These are phyloP conservation scores for Clunio marinus DNA, from an alignment of 2,888 invertebrate genomes.

Conservation along the genomic window DNA sequence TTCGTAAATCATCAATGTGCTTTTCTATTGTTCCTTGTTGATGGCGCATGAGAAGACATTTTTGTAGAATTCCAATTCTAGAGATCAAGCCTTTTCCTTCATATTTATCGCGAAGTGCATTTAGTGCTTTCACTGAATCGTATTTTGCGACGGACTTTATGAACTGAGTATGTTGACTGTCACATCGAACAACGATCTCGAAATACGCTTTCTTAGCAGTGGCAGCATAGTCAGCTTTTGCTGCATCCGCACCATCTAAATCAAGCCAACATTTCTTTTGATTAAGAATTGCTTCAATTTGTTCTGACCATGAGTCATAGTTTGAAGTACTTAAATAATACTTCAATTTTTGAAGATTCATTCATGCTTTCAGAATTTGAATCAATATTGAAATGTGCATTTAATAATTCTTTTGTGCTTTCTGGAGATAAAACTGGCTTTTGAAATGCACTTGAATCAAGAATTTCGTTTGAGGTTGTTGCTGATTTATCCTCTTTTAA, in stretches of 20 bases:
- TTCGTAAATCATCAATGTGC: neutral
- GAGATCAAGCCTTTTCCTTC: neutral
- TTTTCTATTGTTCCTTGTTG: neutral
- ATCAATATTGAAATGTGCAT: too few species aligned
- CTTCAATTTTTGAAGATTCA: too few species aligned
- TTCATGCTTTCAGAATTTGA: too few species aligned
- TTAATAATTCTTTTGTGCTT: too few species aligned
- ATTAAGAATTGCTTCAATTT: neutral
- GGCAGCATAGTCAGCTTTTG: neutral
- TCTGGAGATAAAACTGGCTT: too few species aligned
- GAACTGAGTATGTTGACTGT: neutral
- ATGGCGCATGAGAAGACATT: neutral
- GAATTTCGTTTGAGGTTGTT: too few species aligned
- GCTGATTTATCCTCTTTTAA: too few species aligned
- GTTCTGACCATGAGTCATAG: neutral
- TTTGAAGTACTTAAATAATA: too few species aligned
- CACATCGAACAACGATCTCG: neutral
- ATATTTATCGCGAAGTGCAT: neutral
- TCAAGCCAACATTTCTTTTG: neutral
- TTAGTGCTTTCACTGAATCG: neutral
- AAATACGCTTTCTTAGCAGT: neutral
- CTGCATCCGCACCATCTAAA: neutral
- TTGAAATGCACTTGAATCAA: too few species aligned
- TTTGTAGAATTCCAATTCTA: neutral
- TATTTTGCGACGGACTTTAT: neutral